Percentiles rank a stretch among this genome's conserved stretches.
Conservation (phyloP, 2,888 invertebrate genomes). For the Danaus chrysippus region DNA sequence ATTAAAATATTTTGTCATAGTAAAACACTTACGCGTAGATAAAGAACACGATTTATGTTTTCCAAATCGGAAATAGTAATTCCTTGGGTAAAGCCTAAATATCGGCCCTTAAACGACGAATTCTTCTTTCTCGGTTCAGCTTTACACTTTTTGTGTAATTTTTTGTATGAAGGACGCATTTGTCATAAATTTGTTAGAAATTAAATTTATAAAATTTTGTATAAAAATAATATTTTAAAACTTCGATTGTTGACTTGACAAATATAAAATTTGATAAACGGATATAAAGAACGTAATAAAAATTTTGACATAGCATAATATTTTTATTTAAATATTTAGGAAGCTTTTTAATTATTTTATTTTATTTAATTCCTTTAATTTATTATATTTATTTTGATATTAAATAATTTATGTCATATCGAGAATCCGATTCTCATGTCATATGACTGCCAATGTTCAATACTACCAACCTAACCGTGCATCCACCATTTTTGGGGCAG, state of each 20-base stretch:
- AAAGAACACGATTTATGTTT: constrained; percentile 41
- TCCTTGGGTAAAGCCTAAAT: constrained; percentile 9
- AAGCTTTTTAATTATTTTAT: neutral
- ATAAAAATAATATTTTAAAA: no score
- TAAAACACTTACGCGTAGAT: constrained; percentile 37
- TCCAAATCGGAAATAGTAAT: constrained; percentile 20
- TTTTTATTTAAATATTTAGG: no score
- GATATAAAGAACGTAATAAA: no score
- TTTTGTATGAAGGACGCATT: constrained; percentile 16
- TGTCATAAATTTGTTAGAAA: neutral
- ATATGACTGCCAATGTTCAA: constrained; percentile 63
- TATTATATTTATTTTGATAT: neutral
- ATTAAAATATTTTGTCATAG: neutral
- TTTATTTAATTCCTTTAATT: neutral
- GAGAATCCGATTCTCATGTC: constrained; percentile 52
- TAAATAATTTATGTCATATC: neutral
- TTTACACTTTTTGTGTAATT: constrained; percentile 9
- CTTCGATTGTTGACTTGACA: no score
- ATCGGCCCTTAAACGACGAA: constrained; percentile 6
- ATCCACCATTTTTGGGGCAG: constrained; percentile 67
- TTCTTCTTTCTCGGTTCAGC: constrained; percentile 12
- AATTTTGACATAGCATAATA: no score
- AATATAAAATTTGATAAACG: no score
- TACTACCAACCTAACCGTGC: constrained; percentile 57
- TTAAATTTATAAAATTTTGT: no score